These are phyloP conservation scores for Semicossyphus pulcher DNA, from an alignment of 2,113 vertebrate genomes.

Conservation along the genomic window DNA sequence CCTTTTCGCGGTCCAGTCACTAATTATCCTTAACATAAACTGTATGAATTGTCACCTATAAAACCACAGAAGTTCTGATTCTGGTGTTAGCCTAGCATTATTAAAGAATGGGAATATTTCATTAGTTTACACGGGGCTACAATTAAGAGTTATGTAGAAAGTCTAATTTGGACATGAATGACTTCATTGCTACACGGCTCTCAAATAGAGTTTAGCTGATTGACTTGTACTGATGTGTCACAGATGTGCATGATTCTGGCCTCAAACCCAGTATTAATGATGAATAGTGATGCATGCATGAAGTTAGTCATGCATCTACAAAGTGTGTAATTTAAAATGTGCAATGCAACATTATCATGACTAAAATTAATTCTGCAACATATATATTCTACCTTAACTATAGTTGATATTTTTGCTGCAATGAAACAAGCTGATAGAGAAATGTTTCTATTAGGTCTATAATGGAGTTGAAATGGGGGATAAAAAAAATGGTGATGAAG, in stretches of 20 bases:
- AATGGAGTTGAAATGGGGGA: too few relatives aligned
- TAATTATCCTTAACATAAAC: background rate
- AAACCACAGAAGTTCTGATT: background rate
- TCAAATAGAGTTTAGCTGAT: background rate
- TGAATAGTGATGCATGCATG: background rate
- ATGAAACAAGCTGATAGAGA: too few relatives aligned
- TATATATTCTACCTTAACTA: too few relatives aligned
- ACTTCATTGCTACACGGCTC: background rate
- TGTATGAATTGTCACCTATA: background rate
- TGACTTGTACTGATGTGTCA: background rate
- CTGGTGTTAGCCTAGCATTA: background rate
- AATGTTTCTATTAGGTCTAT: too few relatives aligned
- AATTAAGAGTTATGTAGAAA: background rate
- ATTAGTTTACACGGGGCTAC: background rate
- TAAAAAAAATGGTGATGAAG: too few relatives aligned
- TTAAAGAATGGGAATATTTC: background rate
- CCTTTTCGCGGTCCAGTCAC: background rate
- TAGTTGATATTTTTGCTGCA: too few relatives aligned
- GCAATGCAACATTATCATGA: background rate
- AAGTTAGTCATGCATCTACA: background rate
- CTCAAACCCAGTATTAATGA: background rate
- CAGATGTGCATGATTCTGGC: background rate
- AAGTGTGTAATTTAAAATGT: background rate
- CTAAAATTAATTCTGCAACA: too few relatives aligned
- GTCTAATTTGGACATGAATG: background rate